These are phyloP conservation scores for Amphiura filiformis DNA, from an alignment of 35 echinoderm and acorn worm genomes.

Conservation along the genomic window DNA sequence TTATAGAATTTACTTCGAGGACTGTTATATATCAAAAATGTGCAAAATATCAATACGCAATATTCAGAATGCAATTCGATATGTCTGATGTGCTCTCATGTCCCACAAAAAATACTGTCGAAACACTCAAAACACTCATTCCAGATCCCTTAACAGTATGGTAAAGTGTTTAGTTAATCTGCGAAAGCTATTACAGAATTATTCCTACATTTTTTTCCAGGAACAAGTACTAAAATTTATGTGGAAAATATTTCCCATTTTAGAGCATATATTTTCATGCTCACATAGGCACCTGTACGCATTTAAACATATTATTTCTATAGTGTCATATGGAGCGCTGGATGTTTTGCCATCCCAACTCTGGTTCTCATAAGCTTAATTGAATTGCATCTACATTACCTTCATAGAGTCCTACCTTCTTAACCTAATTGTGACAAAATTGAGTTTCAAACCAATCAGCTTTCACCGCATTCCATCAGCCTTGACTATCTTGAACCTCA, in stretches of 20 bases:
- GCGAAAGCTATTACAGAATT: too few relatives aligned
- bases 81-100: too few relatives aligned
- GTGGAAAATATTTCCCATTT: not conserved
- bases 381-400: not conserved
- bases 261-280: not conserved
- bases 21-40: too few relatives aligned
- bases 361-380: not conserved
- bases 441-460: not conserved
- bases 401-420: not conserved
- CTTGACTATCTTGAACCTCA: not conserved
- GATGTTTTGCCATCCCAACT: not conserved
- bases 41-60: too few relatives aligned
- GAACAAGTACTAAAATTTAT: too few relatives aligned
- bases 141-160: too few relatives aligned
- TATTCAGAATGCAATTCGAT: too few relatives aligned
- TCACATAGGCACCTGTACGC: not conserved
- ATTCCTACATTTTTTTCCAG: too few relatives aligned
- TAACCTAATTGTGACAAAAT: not conserved
- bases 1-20: too few relatives aligned
- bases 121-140: too few relatives aligned
- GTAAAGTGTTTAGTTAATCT: too few relatives aligned
- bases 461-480: not conserved
- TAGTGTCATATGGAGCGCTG: not conserved
- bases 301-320: not conserved
- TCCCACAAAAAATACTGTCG: too few relatives aligned